Base-by-base conservation (phyloP, 2,113 vertebrate species). In the Dicrurus megarhynchus region DNA sequence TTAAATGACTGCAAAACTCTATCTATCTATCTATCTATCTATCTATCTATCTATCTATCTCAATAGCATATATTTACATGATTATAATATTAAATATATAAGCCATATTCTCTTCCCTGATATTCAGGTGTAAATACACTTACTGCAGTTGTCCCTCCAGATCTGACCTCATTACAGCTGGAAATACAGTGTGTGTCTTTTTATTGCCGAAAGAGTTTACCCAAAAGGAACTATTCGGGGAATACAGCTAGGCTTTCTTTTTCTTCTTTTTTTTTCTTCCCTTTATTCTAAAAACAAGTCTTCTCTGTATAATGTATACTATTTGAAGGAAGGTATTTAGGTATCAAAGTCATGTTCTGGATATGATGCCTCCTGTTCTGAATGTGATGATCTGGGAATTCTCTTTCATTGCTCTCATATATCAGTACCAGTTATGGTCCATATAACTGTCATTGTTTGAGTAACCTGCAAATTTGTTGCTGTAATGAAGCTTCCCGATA, bases 381-480 rank as follows among this genome's bases (percentile, higher is more conserved):
- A 93, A 83, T 90, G 71, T 86, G 83, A 92, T 6, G 63, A 90
- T 81, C 60, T 46, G 83, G 94, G 92, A 91, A 78, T 94, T 90
- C 79, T 88, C 44, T 80, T 94, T 70, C 84, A 70, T 24, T 83
- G 53, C 42, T 81, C 42, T 93, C 52, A 4, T 90, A 64, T 78
- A 87, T 96, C 86, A 96, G 76, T 64, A 81, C 52, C 83, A 89
- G 88, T 84, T 95, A 93, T 94, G 92, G 73, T 82, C 96, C 86
- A 81, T 90, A 87, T 90, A 95, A 89, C 95, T 93, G 92, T 90
- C 95, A 71, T 50, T 89, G 90, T 93, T 92, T 87, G 92, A 87
- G 73, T 92, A 94, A 96, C 95, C 92, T 94, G 64, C 69, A 92
- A 76, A 78, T 96, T 94, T 93, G 76, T 92, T 92, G 57, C 80